These are phyloP conservation scores for Heterotilapia buettikoferi DNA, from an alignment of 2,113 vertebrate species.

Conservation along the genomic window DNA sequence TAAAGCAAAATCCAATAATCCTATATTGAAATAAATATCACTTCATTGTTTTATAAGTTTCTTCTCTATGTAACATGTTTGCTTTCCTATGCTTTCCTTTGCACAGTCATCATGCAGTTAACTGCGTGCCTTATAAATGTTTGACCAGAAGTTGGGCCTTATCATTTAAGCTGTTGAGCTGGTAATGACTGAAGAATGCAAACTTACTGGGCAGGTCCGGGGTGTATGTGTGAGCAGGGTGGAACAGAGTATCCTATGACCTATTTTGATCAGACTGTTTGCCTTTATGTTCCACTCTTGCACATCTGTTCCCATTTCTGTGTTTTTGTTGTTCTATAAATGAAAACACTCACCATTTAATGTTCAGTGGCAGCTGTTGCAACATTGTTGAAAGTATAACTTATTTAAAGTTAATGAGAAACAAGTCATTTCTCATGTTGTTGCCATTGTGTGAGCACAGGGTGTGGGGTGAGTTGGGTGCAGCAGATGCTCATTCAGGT, in stretches of 20 bases:
- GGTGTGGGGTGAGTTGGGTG: neutral
- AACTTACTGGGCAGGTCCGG: neutral
- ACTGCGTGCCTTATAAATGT: neutral
- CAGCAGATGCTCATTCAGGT: slow-evolving; percentile 19
- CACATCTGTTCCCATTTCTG: neutral
- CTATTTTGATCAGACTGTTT: neutral
- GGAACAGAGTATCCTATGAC: neutral
- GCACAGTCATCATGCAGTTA: neutral
- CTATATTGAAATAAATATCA: neutral
- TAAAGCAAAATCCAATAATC: neutral
- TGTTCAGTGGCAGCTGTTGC: neutral
- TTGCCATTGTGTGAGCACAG: neutral
- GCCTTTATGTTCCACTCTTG: neutral
- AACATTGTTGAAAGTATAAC: neutral
- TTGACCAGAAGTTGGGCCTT: neutral
- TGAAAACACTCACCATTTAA: neutral
- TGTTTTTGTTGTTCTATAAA: neutral
- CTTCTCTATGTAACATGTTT: neutral
- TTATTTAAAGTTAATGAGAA: neutral
- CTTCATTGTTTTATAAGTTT: neutral
- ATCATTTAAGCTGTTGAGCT: neutral
- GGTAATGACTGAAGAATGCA: neutral
- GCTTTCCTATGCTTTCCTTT: neutral
- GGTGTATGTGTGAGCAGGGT: neutral
- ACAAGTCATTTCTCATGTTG: neutral